Conservation (phyloP, 1,140 invertebrate genomes). For the Zaprionus gabonicus region DNA sequence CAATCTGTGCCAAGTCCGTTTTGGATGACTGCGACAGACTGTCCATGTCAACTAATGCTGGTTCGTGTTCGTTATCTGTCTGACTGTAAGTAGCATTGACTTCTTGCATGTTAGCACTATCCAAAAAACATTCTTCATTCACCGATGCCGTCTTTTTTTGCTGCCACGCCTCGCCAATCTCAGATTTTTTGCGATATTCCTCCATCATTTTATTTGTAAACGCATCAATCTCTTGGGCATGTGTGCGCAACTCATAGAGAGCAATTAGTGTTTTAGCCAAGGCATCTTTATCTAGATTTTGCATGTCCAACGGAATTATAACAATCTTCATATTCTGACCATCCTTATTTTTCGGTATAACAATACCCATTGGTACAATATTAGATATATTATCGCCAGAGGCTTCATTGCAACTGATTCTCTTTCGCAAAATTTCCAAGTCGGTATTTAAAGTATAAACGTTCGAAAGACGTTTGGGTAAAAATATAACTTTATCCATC, state of each 20-base stretch:
- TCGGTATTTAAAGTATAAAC: slow-evolving; percentile 46
- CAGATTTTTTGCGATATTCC: slow-evolving; percentile 33
- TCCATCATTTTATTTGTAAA: slow-evolving; percentile 64
- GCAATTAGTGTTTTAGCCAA: slow-evolving; percentile 57
- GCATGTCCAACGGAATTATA: slow-evolving; percentile 65
- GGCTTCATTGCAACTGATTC: slow-evolving; percentile 52
- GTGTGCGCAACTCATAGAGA: slow-evolving; percentile 56
- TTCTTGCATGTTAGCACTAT: background rate
- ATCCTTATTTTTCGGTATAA: slow-evolving; percentile 46
- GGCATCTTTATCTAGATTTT: slow-evolving; percentile 44
- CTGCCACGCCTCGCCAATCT: background rate
- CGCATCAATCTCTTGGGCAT: slow-evolving; percentile 55
- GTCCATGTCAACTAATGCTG: background rate
- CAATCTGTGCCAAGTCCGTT: slow-evolving; percentile 20
- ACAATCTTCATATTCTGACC: slow-evolving; percentile 68
- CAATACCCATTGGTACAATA: slow-evolving; percentile 61
- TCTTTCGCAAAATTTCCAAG: slow-evolving; percentile 56
- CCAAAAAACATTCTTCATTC: background rate
- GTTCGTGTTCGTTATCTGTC: background rate
- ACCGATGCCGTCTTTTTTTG: background rate
- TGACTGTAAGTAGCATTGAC: background rate
- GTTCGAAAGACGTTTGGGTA: slow-evolving; percentile 30
- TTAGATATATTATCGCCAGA: background rate
- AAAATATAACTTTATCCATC: slow-evolving; percentile 31
- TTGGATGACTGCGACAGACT: background rate